Base-by-base conservation (phyloP, 2,113 vertebrate genomes). In the Syngnathus scovelli region DNA sequence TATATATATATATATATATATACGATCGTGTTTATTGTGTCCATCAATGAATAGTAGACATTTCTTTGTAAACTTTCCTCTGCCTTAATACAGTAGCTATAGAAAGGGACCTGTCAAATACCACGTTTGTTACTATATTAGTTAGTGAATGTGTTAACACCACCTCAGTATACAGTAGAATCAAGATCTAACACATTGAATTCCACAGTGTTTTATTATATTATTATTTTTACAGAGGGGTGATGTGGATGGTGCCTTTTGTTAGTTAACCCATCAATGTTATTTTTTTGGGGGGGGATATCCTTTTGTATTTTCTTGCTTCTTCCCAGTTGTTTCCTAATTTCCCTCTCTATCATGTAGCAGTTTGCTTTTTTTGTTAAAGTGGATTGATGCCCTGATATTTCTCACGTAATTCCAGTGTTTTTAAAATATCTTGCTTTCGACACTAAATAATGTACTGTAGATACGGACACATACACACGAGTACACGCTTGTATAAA, bases 371-470 rank as follows among this genome's bases (percentile, higher is more conserved):
- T 52, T 12, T 54, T 52, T 11, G 10, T 56, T 27, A 56, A 36
- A 33, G 23, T 55, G 54, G 12, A 56, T n/a, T 52, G 92, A 93
- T 94, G 93, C 94, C 94, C 93, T 95, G 92, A 93, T 92, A 90
- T 94, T 90, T 89, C 91, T 88, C 90, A 93, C 89, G 92, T 95
- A 94, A 93, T 93, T 33, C 64, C 66, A 72, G 89, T 96, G 92
- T 95, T 94, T 89, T 93, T 84, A 81, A 82, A 72, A 85, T 76
- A 93, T 94, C 92, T 92, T 89, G 88, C 68, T 93, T 92, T 92
- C 92, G 93, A 95, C 93, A 93, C 93, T 94, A 94, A 95, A 90
- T 89, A 89, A 86, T 71, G 61, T 74, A 37, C 70, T 81, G 74
- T 81, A 70, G 33, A 80, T 72, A 64, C 74, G 65, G 43, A 77